These are phyloP conservation scores for Coregonus sp. DNA, from an alignment of 2,797 vertebrate genomes.

Conservation along the genomic window DNA sequence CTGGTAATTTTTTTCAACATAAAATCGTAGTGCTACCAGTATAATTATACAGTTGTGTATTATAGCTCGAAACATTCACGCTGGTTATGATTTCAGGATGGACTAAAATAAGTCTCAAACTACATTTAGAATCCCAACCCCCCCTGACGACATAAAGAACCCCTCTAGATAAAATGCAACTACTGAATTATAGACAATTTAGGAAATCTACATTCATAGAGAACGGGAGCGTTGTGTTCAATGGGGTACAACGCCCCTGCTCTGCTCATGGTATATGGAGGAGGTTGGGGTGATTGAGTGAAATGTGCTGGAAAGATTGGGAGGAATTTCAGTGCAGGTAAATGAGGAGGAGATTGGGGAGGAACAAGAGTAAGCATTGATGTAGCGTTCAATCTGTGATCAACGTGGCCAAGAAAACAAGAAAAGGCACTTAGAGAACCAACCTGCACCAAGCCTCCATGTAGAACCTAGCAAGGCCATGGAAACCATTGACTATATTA, in stretches of 20 bases:
- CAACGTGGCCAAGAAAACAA: constrained; percentile 63
- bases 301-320: constrained; percentile 80
- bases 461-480: constrained; percentile 60
- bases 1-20: neutral
- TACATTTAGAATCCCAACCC: too few species aligned
- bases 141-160: constrained; percentile 29
- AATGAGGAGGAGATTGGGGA: constrained; percentile 71
- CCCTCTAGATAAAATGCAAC: constrained; percentile 73
- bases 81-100: too few species aligned
- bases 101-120: too few species aligned
- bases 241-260: constrained; percentile 78
- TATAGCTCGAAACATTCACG: too few species aligned
- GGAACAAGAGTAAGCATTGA: constrained; percentile 73
- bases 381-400: constrained; percentile 45
- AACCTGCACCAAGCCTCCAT: constrained; percentile 61
- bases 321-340: constrained; percentile 76
- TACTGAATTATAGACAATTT: constrained; percentile 79
- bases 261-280: constrained; percentile 76
- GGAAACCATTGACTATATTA: constrained; percentile 69
- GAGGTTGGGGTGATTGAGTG: constrained; percentile 77
- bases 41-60: too few species aligned
- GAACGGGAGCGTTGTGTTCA: constrained; percentile 75
- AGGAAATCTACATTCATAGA: constrained; percentile 80
- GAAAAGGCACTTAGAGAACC: constrained; percentile 66
- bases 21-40: too few species aligned